A percentile compares a stretch with the other conserved stretches of the same genome.
Conservation (phyloP, 2,888 invertebrate genomes). For the Cantharis rustica region DNA sequence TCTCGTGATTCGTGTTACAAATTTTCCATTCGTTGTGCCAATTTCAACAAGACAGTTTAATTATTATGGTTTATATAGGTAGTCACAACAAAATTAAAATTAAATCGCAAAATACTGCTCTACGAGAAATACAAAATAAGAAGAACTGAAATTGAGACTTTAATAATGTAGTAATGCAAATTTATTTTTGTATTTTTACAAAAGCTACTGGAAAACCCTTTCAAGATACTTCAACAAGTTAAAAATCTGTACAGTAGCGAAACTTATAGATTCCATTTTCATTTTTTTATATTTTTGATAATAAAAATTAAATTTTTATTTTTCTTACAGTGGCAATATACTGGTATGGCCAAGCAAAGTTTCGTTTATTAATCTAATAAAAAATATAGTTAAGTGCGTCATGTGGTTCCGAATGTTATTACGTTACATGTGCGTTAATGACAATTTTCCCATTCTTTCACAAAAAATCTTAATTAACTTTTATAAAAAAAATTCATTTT, state of each 20-base stretch:
- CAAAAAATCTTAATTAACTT: background rate
- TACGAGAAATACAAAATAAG: background rate
- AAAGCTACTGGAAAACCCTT: no score
- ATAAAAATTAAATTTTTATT: background rate
- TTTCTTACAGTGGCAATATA: background rate
- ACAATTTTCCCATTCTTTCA: background rate
- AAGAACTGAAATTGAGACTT: background rate
- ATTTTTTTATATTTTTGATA: background rate
- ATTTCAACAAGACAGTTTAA: background rate
- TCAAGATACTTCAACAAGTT: background rate
- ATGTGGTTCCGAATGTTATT: conserved; percentile 1
- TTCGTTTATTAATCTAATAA: conserved; percentile 1
- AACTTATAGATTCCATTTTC: background rate
- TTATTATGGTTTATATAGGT: background rate
- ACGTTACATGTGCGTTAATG: background rate
- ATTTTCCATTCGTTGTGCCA: background rate
- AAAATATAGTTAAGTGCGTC: background rate
- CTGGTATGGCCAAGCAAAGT: background rate
- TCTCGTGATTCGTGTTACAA: background rate
- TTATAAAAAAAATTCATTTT: no score
- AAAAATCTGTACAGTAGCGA: background rate
- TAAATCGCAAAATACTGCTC: background rate
- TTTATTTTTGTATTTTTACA: background rate
- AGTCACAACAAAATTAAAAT: background rate
- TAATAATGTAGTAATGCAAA: background rate